phyloP scores from a whole-genome alignment of 2,797 vertebrate species.

The Esox lucius region DNA sequence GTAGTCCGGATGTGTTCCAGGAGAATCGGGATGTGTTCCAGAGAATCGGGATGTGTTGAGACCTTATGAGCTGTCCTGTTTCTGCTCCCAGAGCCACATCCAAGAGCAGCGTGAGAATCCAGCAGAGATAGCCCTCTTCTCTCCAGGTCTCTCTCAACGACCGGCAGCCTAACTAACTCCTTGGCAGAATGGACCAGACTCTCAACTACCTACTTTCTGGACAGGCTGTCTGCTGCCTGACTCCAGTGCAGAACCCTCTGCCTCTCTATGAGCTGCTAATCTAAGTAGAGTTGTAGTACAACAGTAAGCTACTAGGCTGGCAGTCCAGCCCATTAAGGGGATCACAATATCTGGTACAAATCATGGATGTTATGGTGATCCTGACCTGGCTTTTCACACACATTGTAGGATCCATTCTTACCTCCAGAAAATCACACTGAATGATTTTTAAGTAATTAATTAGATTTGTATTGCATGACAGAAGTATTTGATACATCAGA shows the following conservation, averaged over 20 bases:
- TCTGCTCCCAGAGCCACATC: conserved; percentile 71
- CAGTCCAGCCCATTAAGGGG: no score
- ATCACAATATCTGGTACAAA: neutral
- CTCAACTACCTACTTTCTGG: neutral
- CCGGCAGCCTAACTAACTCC: conserved; percentile 27
- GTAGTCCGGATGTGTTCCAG: conserved; percentile 35
- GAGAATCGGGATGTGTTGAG: conserved; percentile 74
- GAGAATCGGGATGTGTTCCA: conserved; percentile 68
- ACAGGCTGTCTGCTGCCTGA: conserved; percentile 37
- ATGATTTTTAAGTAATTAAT: no score
- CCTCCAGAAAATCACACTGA: no score
- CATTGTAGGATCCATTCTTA: no score
- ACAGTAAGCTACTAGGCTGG: neutral
- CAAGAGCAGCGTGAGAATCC: conserved; percentile 80
- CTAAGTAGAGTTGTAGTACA: neutral
- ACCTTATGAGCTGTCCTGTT: conserved; percentile 73
- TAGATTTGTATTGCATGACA: no score
- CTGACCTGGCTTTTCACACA: no score
- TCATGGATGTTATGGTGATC: neutral
- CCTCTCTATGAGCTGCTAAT: conserved; percentile 29
- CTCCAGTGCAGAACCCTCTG: conserved; percentile 16
- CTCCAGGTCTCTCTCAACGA: conserved; percentile 39
- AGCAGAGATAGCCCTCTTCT: conserved; percentile 44
- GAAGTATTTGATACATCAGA: no score
- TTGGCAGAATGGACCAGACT: conserved; percentile 36